phyloP scores from a whole-genome alignment of 2,797 vertebrate genomes.

The Falco columbarius region DNA sequence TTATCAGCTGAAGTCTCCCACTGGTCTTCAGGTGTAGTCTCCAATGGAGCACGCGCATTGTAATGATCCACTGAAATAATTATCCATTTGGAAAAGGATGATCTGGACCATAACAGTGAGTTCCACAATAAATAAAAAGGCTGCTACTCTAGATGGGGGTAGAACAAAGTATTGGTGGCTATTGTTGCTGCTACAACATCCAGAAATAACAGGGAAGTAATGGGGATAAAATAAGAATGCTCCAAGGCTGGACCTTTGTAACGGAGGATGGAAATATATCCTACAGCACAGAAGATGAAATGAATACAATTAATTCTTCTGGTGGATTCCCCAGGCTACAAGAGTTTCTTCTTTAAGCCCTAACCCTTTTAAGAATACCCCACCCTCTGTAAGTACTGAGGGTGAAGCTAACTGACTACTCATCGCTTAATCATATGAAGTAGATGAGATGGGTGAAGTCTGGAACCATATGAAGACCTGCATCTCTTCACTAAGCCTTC shows the following conservation, averaged over 20 bases:
- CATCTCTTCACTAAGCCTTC: background rate
- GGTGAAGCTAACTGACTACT: background rate
- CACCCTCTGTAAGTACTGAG: background rate
- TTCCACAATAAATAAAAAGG: background rate
- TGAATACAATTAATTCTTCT: background rate
- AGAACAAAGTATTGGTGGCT: background rate
- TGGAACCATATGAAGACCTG: background rate
- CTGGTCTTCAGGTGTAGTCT: background rate
- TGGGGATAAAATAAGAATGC: background rate
- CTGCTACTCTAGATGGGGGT: background rate
- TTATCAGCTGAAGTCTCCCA: background rate
- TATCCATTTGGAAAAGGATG: background rate
- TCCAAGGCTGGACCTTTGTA: background rate
- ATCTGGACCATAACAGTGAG: background rate
- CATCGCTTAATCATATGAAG: background rate
- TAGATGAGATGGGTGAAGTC: background rate
- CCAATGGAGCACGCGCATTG: background rate
- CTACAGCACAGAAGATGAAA: background rate
- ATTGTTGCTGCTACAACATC: background rate
- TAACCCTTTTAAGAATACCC: background rate
- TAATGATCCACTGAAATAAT: conserved; percentile 28
- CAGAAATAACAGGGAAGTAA: background rate
- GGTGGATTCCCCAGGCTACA: background rate
- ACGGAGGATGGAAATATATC: background rate
- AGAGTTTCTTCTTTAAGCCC: conserved; percentile 10